Evolutionary conservation across 2,888 invertebrate species (phyloP).

Genomic region (Glaucopsyche alexis): DNA sequence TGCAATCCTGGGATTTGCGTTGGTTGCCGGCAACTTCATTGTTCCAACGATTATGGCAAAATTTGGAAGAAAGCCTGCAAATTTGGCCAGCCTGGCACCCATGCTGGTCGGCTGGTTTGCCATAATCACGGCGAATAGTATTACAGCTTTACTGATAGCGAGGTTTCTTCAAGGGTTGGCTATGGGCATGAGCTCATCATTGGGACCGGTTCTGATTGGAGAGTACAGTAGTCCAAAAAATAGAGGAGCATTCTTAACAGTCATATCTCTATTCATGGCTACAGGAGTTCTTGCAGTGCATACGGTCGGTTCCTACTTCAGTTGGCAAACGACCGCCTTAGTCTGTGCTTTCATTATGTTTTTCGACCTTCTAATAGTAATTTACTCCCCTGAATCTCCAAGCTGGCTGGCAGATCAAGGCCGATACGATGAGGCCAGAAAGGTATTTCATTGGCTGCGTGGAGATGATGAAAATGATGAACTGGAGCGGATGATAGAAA

Average conservation of each 20-base stretch:
- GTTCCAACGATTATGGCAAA: slow-evolving; percentile 71
- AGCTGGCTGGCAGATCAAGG: slow-evolving; percentile 82
- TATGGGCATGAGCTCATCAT: slow-evolving; percentile 73
- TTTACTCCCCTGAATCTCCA: slow-evolving; percentile 81
- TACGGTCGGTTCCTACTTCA: slow-evolving; percentile 77
- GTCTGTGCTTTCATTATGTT: slow-evolving; percentile 68
- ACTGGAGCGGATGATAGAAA: slow-evolving; percentile 53
- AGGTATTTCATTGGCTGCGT: slow-evolving; percentile 78
- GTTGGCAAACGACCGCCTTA: slow-evolving; percentile 77
- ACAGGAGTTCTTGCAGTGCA: slow-evolving; percentile 81
- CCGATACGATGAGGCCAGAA: slow-evolving; percentile 72
- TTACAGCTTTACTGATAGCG: slow-evolving; percentile 55
- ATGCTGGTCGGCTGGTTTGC: slow-evolving; percentile 76
- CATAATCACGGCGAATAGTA: slow-evolving; percentile 58
- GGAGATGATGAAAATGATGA: slow-evolving; percentile 68
- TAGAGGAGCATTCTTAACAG: slow-evolving; percentile 80
- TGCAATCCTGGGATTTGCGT: slow-evolving; percentile 56
- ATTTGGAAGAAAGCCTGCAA: slow-evolving; percentile 74
- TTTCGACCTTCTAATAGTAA: slow-evolving; percentile 60
- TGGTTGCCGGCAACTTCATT: slow-evolving; percentile 57
- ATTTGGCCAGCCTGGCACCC: slow-evolving; percentile 66
- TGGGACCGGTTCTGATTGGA: slow-evolving; percentile 73
- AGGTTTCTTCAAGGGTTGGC: slow-evolving; percentile 66
- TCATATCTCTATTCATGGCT: slow-evolving; percentile 80
- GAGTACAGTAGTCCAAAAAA: slow-evolving; percentile 79